Percentiles rank a stretch among this genome's conserved stretches.
These are phyloP conservation scores for Crotalus adamanteus DNA, from an alignment of 2,797 vertebrate species.

Conservation along the genomic window DNA sequence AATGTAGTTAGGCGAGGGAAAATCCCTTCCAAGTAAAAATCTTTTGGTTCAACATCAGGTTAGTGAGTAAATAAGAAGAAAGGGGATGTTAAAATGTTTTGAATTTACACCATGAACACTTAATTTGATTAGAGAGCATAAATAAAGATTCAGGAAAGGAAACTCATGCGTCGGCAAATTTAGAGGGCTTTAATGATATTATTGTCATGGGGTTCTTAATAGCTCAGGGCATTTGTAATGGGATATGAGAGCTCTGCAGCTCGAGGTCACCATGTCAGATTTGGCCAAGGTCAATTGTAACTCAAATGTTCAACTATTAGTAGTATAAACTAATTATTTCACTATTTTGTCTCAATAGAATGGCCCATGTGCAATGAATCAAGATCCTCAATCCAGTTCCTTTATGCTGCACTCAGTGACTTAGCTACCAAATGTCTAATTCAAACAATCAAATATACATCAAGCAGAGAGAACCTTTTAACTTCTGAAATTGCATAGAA, in stretches of 20 bases:
- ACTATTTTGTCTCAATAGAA: conserved; percentile 21
- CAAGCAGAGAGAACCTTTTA: conserved; percentile 2
- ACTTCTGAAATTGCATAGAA: background rate
- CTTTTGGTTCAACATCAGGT: conserved; percentile 10
- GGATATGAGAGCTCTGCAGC: conserved; percentile 29
- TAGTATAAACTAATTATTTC: conserved; percentile 37
- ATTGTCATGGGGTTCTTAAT: conserved; percentile 39
- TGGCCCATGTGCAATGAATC: conserved; percentile 17
- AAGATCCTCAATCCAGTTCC: background rate
- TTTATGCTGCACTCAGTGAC: background rate
- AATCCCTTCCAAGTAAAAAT: conserved; percentile 31
- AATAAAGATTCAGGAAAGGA: conserved; percentile 42
- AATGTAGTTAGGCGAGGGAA: conserved; percentile 7
- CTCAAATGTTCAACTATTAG: conserved; percentile 3
- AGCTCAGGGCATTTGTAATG: conserved; percentile 38
- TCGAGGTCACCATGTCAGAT: conserved; percentile 43
- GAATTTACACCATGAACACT: conserved; percentile 42
- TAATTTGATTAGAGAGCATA: conserved; percentile 52
- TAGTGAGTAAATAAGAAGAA: conserved; percentile 27
- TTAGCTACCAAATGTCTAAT: conserved; percentile 12
- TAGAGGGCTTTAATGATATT: conserved; percentile 38
- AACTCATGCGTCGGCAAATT: conserved; percentile 40
- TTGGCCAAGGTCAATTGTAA: conserved; percentile 32
- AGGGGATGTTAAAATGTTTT: conserved; percentile 44
- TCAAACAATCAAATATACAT: conserved; percentile 10